Conservation (phyloP, 2,888 invertebrate species). For the Troides helena region DNA sequence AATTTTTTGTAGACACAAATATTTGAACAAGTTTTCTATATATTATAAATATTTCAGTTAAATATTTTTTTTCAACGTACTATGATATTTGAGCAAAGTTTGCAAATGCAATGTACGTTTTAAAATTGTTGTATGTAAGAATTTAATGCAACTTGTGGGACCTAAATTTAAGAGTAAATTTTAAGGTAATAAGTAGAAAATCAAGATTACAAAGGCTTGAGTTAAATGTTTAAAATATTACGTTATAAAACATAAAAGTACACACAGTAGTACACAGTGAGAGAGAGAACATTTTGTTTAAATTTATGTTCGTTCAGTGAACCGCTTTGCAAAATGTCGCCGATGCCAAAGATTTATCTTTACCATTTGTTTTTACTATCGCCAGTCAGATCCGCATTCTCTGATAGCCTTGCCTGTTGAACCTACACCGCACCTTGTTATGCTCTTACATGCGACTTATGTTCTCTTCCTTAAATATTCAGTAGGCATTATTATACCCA, state of each 20-base stretch:
- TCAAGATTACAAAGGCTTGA: too few relatives aligned
- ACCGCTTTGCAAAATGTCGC: conserved; percentile 21
- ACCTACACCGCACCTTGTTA: conserved; percentile 23
- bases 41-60: too few relatives aligned
- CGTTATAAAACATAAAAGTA: background rate
- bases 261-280: background rate
- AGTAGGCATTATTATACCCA: background rate
- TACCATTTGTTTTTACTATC: conserved; percentile 28
- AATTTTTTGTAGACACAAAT: too few relatives aligned
- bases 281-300: conserved; percentile 12
- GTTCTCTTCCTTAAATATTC: background rate
- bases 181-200: too few relatives aligned
- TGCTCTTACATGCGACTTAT: background rate
- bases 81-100: too few relatives aligned
- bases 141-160: too few relatives aligned
- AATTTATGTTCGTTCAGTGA: conserved; percentile 25
- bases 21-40: too few relatives aligned
- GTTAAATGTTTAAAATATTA: too few relatives aligned
- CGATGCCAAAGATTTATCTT: conserved; percentile 27
- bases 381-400: conserved; percentile 27
- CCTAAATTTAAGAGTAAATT: too few relatives aligned
- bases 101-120: too few relatives aligned
- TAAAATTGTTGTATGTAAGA: too few relatives aligned
- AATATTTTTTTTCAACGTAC: too few relatives aligned
- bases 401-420: conserved; percentile 30